Evolutionary conservation across 23 tunicate species (phyloP).

Genomic region (Corella eumyota): DNA sequence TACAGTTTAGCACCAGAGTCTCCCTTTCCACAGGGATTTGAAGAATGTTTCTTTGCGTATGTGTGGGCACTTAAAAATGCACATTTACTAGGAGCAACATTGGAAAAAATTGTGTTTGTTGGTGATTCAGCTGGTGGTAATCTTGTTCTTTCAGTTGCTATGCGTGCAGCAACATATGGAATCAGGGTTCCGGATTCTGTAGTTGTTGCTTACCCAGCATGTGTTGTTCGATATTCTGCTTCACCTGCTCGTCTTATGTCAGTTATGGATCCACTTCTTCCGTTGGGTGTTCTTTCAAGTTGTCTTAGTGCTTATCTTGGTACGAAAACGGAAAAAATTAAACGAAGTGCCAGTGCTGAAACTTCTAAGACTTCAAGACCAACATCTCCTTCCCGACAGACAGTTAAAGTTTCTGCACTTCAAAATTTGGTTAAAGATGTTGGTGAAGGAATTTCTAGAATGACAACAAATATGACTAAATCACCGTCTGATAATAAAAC

Average conservation of each 20-base stretch:
- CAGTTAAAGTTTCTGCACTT: constrained; percentile 20
- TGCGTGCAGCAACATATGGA: constrained; percentile 46
- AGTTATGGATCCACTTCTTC: constrained; percentile 78
- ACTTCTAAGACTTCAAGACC: not conserved
- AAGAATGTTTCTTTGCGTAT: constrained; percentile 78
- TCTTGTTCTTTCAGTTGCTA: constrained; percentile 55
- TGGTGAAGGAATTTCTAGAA: constrained; percentile 34
- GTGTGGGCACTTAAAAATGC: constrained; percentile 72
- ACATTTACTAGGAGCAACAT: constrained; percentile 46
- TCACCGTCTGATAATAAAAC: constrained; percentile 6
- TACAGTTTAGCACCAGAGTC: constrained; percentile 64
- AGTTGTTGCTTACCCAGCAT: constrained; percentile 50
- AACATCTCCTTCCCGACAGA: constrained; percentile 11
- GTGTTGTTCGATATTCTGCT: constrained; percentile 45
- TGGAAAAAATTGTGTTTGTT: constrained; percentile 50
- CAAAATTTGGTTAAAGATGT: constrained; percentile 50
- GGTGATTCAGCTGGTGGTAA: constrained; percentile 88
- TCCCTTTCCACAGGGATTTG: constrained; percentile 73
- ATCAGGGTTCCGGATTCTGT: constrained; percentile 37
- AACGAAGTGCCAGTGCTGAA: constrained; percentile 2
- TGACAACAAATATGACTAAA: not conserved
- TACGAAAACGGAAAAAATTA: constrained; percentile 21
- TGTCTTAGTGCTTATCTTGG: constrained; percentile 60
- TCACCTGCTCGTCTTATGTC: constrained; percentile 64
- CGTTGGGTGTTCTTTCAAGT: constrained; percentile 43